Evolutionary conservation across 2,888 invertebrate species (phyloP).

Genomic region (Eurytoma californica): DNA sequence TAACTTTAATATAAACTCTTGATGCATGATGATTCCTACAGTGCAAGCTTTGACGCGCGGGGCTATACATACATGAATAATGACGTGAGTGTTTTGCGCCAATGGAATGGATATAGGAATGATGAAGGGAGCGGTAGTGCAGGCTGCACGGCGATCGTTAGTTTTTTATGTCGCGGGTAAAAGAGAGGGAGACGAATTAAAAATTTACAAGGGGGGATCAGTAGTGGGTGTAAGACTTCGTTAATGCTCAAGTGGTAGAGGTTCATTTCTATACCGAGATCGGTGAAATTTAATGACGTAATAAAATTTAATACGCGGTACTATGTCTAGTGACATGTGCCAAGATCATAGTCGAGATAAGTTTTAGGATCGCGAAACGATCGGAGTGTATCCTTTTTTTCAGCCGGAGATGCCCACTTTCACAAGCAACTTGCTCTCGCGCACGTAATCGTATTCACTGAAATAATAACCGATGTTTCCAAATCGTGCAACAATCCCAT

Average conservation of each 20-base stretch:
- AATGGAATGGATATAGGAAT: constrained; percentile 6
- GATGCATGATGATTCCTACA: too few relatives aligned
- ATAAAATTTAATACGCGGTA: constrained; percentile 41
- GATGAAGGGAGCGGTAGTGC: neutral
- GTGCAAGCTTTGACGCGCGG: neutral
- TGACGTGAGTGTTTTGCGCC: constrained; percentile 3
- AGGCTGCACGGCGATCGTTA: constrained; percentile 18
- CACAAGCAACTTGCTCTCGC: too few relatives aligned
- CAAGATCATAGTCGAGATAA: constrained; percentile 10
- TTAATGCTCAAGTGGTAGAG: constrained; percentile 4
- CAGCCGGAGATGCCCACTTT: too few relatives aligned
- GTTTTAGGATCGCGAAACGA: neutral
- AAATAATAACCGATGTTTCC: too few relatives aligned
- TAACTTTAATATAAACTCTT: too few relatives aligned
- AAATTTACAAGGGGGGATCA: constrained; percentile 32
- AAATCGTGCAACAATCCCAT: too few relatives aligned
- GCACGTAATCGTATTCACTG: too few relatives aligned
- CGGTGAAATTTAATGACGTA: constrained; percentile 47
- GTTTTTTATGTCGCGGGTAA: constrained; percentile 20
- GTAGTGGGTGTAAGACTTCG: constrained; percentile 24
- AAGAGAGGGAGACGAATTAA: constrained; percentile 17
- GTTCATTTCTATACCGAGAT: constrained; percentile 37
- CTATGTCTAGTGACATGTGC: constrained; percentile 10
- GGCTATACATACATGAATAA: neutral
- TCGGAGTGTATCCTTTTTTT: neutral